Conservation (phyloP, 2,888 invertebrate genomes). For the Rhorus exstirpatorius region DNA sequence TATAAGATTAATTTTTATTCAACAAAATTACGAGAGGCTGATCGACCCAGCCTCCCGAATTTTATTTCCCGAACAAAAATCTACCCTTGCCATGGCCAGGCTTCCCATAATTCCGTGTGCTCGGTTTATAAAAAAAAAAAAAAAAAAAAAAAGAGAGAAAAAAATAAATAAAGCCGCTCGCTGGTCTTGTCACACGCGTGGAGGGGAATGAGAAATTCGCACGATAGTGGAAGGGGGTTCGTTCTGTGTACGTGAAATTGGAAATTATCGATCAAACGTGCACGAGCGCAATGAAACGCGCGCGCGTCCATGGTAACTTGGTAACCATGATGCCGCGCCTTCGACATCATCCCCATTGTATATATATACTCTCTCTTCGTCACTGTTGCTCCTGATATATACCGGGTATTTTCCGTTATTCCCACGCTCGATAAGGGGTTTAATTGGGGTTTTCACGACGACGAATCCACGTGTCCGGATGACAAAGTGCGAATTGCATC, state of each 20-base stretch:
- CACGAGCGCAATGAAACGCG: constrained; percentile 72
- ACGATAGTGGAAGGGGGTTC: constrained; percentile 4
- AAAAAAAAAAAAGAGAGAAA: too few relatives aligned
- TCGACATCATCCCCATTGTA: constrained; percentile 28
- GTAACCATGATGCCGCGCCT: constrained; percentile 68
- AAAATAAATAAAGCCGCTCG: too few relatives aligned
- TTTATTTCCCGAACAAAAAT: too few relatives aligned
- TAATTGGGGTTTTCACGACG: background rate
- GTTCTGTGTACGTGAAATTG: constrained; percentile 54
- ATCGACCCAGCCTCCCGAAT: too few relatives aligned
- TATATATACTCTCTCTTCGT: background rate
- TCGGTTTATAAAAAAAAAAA: too few relatives aligned
- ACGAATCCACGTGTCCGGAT: too few relatives aligned
- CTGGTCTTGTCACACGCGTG: background rate
- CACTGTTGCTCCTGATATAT: background rate
- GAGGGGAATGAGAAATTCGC: constrained; percentile 10
- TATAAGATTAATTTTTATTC: too few relatives aligned
- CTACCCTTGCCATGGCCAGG: too few relatives aligned
- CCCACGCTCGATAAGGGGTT: background rate
- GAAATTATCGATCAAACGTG: constrained; percentile 79
- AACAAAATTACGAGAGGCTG: too few relatives aligned
- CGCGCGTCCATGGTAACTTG: constrained; percentile 75
- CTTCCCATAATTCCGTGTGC: constrained; percentile 30
- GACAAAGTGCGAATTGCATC: too few relatives aligned
- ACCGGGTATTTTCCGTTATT: background rate